Percentiles rank a stretch among this genome's conserved stretches.
phyloP scores from a whole-genome alignment of 2,797 vertebrate genomes.

The Eulemur albifrons region DNA sequence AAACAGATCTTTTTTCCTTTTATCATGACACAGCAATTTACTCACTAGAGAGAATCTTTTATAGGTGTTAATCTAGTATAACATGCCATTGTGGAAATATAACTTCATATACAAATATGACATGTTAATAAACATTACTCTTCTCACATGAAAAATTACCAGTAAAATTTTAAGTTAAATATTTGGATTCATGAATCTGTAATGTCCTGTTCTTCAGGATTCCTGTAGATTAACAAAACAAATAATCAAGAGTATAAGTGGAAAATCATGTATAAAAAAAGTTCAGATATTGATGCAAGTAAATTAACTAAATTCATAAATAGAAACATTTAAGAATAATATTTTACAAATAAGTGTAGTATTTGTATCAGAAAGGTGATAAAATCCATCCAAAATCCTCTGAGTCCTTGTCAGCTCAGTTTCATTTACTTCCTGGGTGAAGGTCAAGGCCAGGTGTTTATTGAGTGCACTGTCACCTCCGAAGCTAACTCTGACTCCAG shows the following conservation, averaged over 20 bases:
- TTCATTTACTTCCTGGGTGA: neutral
- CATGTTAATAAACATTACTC: neutral
- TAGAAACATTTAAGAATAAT: neutral
- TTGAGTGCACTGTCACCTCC: neutral
- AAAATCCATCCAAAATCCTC: neutral
- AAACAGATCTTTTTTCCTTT: constrained; percentile 30
- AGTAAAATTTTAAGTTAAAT: constrained; percentile 39
- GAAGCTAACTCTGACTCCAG: neutral
- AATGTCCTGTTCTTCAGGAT: neutral
- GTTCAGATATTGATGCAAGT: neutral
- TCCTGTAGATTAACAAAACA: neutral
- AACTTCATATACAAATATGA: neutral
- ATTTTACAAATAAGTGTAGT: neutral
- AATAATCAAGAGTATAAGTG: neutral
- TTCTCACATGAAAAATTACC: neutral
- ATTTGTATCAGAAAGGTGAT: neutral
- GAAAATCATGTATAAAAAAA: constrained; percentile 18
- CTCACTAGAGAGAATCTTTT: neutral
- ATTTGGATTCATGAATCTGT: neutral
- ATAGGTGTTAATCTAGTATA: neutral
- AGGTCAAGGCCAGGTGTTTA: neutral
- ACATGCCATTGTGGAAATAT: constrained; percentile 25
- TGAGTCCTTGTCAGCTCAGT: neutral
- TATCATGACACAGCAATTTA: constrained; percentile 37
- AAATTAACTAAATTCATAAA: constrained; percentile 39